Conservation (phyloP, 2,888 invertebrate genomes). For the Drosophila robusta region DNA sequence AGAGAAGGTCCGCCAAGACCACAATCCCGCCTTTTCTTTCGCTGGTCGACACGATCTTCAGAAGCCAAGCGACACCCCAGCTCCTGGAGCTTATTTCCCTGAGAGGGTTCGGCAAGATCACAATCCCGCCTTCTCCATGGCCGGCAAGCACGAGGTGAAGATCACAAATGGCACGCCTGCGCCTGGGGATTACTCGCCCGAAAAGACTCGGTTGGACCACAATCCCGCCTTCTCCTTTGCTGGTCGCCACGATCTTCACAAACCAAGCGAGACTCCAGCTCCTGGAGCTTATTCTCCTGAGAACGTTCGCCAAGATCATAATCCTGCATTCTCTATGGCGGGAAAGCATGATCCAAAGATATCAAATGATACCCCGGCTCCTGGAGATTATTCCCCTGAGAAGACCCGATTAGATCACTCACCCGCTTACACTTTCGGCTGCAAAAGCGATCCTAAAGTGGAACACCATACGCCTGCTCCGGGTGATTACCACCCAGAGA, state of each 20-base stretch:
- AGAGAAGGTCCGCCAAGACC: too few species aligned
- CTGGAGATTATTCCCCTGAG: conserved; percentile 87
- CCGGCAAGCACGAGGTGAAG: conserved; percentile 86
- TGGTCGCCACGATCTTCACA: conserved; percentile 76
- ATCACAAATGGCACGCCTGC: conserved; percentile 86
- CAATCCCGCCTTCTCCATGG: too few species aligned
- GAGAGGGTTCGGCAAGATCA: too few species aligned
- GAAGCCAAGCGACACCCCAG: too few species aligned
- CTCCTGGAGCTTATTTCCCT: too few species aligned
- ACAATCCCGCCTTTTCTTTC: too few species aligned
- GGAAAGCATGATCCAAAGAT: conserved; percentile 72
- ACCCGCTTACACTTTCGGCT: conserved; percentile 86
- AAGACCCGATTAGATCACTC: conserved; percentile 84
- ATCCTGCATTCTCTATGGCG: conserved; percentile 86
- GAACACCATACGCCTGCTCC: conserved; percentile 87
- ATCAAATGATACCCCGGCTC: conserved; percentile 82
- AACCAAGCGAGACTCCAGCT: conserved; percentile 84
- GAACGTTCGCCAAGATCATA: conserved; percentile 84
- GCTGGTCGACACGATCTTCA: too few species aligned
- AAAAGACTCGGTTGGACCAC: conserved; percentile 86
- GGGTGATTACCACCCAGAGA: conserved; percentile 88
- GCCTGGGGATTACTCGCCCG: conserved; percentile 87
- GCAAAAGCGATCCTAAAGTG: conserved; percentile 80
- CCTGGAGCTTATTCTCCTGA: conserved; percentile 85
- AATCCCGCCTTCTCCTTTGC: conserved; percentile 86